Conservation (phyloP, 2,888 invertebrate species). For the Harpagoxenus sublaevis region DNA sequence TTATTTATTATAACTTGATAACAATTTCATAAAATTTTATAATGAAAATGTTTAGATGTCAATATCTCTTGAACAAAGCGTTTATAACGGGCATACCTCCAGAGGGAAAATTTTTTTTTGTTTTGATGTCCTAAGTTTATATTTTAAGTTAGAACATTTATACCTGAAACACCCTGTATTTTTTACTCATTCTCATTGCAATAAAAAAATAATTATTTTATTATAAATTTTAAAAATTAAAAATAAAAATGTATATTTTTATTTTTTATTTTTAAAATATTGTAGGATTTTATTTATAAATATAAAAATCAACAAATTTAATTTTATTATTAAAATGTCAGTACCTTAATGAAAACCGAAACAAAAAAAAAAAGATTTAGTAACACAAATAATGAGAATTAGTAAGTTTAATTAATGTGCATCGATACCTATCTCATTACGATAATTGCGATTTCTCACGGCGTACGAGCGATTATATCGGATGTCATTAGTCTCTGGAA, state of each 20-base stretch:
- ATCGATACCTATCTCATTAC: neutral
- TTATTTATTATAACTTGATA: too few species aligned
- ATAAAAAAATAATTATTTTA: neutral
- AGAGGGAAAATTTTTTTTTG: too few species aligned
- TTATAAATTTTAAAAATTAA: neutral
- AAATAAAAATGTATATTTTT: neutral
- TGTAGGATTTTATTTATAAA: neutral
- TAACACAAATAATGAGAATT: conserved; percentile 2
- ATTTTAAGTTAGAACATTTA: too few species aligned
- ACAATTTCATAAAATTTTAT: too few species aligned
- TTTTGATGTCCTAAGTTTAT: too few species aligned
- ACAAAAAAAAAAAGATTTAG: neutral
- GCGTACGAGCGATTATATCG: conserved; percentile 13
- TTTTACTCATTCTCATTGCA: too few species aligned
- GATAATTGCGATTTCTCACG: conserved; percentile 34
- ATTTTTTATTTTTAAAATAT: neutral
- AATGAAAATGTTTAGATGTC: too few species aligned
- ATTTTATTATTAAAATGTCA: neutral
- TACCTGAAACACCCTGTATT: too few species aligned
- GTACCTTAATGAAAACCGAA: neutral
- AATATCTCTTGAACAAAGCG: too few species aligned
- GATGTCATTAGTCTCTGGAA: conserved; percentile 19
- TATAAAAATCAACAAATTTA: neutral
- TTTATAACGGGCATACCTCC: too few species aligned
- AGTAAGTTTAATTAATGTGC: neutral